phyloP scores from a whole-genome alignment of 2,888 invertebrate species.

The Dyspetes luteomarginatus region DNA sequence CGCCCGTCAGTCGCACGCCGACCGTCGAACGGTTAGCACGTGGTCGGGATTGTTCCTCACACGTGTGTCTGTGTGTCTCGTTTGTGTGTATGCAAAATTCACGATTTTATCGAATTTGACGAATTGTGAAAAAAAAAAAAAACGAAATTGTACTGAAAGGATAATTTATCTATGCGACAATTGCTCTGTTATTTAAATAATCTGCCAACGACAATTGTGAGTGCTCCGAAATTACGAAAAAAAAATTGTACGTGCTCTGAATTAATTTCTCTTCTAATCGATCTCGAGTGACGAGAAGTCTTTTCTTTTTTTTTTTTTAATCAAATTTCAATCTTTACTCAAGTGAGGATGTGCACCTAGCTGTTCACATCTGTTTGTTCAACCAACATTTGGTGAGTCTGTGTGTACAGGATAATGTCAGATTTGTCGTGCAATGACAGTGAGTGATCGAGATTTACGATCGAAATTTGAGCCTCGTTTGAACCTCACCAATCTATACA shows the following conservation, averaged over 20 bases:
- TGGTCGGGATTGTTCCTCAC: constrained; percentile 51
- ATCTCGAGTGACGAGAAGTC: background rate
- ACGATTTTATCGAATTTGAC: background rate
- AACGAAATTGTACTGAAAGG: background rate
- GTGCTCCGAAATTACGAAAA: background rate
- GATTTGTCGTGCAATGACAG: constrained; percentile 22
- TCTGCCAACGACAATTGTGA: background rate
- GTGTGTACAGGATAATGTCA: background rate
- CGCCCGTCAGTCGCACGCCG: constrained; percentile 79
- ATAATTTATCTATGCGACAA: background rate
- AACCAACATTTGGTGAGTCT: background rate
- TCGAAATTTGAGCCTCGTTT: background rate
- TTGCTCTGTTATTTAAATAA: background rate
- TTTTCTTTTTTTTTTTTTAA: background rate
- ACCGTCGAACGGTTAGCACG: constrained; percentile 75
- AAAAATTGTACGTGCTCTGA: background rate
- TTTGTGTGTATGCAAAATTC: constrained; percentile 11
- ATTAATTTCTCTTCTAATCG: background rate
- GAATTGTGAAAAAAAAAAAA: background rate
- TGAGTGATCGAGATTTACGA: constrained; percentile 18
- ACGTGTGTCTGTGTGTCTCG: constrained; percentile 24
- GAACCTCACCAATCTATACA: background rate
- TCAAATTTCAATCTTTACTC: background rate
- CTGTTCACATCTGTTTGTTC: background rate
- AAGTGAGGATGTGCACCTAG: no score